Evolutionary conservation across 2,113 vertebrate genomes (phyloP), one percentile per base, ranked within the genome.

Genomic region (Cyprinus carpio): DNA sequence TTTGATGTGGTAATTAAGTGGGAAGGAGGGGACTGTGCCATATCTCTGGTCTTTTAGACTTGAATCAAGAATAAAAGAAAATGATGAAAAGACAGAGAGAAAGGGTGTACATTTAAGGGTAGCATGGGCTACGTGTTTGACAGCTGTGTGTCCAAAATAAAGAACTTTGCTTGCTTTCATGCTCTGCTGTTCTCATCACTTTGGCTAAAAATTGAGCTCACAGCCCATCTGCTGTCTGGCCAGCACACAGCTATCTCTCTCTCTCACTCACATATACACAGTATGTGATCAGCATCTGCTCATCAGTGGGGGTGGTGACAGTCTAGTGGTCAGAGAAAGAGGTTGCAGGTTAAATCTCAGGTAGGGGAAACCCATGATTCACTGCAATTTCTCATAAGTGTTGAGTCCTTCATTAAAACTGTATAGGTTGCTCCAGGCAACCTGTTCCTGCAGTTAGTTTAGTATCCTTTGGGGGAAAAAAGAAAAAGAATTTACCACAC

Each of bases 91-190:
- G 23, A 25, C 12, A 31, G 4, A 27, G 25, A 29, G 23, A 29
- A 4, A 23, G 27, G 31, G 27, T 29, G 27, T 51, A 27, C 20
- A 16, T 20, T 10, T 18, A 4, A 60, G 76, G 10, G 15, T 51
- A 23, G 18, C 20, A 37, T 29, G 8, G 10, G 60, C 18, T 56
- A 58, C 20, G 1, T 10, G 0, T 23, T 20, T 43, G 37, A 43
- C 37, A 72, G 37, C 37, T 6, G 69, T 43, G 37, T 43, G 20
- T 49, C 13, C 6, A 27, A 27, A 75, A 75, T 75, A 9, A 72
- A 72, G 37, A 72, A 72, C 69, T 43, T 72, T 72, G 12, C 43
- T 49, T 46, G 43, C 72, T 75, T 75, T 75, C 43, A 75, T 75
- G 5, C 40, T 25, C 40, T 27, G 16, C n/a, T 75, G 5, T 49